Base-by-base conservation (phyloP, 30 jellyfish, hydroid and myxozoan species). In the Catostylus mosaicus region DNA sequence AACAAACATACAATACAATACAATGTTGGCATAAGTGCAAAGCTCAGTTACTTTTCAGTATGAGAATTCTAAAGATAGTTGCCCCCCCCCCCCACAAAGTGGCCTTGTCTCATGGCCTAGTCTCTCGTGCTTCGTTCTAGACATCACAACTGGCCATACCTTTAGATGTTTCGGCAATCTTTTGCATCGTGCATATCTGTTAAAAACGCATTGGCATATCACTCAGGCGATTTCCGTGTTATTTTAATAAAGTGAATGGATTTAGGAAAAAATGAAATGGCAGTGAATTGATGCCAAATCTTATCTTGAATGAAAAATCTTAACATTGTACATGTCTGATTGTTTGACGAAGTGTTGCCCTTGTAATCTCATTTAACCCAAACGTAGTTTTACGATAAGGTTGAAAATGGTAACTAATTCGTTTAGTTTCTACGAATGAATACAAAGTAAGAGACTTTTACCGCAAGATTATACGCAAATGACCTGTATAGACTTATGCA, bases 271-370 rank as follows among this genome's bases (percentile, higher is more conserved):
- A 59, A 22, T 59, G 71, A 65, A 65, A 65, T 27, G 59, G 59
- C 45, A 14, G 32, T 65, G 77, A 65, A 65, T 27, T 33, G 59
- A 65, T 65, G 77, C 77, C 57, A 65, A 65, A 27, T 36, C 31
- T 30, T 35, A 71, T 72, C 84, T 43, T n/a, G 19, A 43, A 43
- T 72, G 18, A 29, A 48, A n/a, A 43, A 43, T 35, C 50, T 72
- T 8, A 26, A 46, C 24, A 33, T 47, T 72, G 26, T 72, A 30
- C n/a, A 22, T 24, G 60, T 45, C 40, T 79, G 82, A 63, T 40
- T 79, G 90, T 67, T 63, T 64, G 51, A 50, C 59, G 35, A 79
- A 79, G 35, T 43, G 76, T 16, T n/a, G 66, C 36, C 11, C 61
- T 12, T 59, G 30, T 79, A 79, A 79, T 79, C 90, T 51, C 32